Base-by-base conservation (phyloP, 2,113 vertebrate genomes). In the Porphyrio hochstetteri region DNA sequence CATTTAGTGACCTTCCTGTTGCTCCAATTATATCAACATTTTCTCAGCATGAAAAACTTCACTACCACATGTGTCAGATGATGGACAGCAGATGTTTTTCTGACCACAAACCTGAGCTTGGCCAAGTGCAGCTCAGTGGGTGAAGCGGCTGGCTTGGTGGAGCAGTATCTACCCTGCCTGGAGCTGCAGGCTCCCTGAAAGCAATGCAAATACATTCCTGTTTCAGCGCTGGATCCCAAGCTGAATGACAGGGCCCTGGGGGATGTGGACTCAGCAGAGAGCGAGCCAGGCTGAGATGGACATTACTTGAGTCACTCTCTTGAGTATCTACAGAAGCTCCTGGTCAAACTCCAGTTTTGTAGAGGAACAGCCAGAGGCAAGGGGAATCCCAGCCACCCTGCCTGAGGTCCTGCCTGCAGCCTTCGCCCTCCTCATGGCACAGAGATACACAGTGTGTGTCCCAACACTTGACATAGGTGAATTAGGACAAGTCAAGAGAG, bases 141-240 rank as follows among this genome's bases (percentile, higher is more conserved):
- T 69, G 61, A 68, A 61, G 21, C 21, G 4, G 6, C 7, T 42
- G 53, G 40, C 10, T 31, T 44, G 55, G 46, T 55, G 61, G 12
- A 42, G 35, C 19, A n/a, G 15, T 56, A 50, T 24, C 35, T 24
- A 33, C 31, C n/a, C 4, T 61, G 21, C 40, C 40, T n/a, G 16
- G 68, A 69, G 55, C 23, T 85, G 42, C 86, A 75, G 36, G 48
- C 38, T 1, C 0, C 38, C 67, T 72, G 65, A 38, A 65, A 72
- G 53, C 44, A 31, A 16, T 10, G 46, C 29, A 55, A 24, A 35
- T 35, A 42, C 0, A 15, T 79, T 74, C 24, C 29, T 48, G 36
- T 46, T 38, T 40, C 35, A 56, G 40, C 0, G 0, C n/a, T 55
- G 21, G 0, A 0, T 74, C 35, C 55, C 40, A 42, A 55, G 25